phyloP scores from a whole-genome alignment of 2,113 vertebrate genomes.

The Sinosuthora webbiana region DNA sequence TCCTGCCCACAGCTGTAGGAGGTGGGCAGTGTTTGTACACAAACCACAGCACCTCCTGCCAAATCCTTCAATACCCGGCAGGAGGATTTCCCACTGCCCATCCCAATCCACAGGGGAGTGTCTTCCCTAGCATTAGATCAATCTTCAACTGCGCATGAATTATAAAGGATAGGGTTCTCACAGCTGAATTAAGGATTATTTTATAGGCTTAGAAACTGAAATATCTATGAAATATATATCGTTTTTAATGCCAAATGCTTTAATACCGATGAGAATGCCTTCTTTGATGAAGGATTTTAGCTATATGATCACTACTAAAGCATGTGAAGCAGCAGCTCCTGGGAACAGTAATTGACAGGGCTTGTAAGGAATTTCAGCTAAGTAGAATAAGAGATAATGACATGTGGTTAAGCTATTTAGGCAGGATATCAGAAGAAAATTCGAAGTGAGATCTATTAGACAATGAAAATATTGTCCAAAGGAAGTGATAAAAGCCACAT shows the following conservation, averaged over 20 bases:
- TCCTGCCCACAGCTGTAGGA: background rate
- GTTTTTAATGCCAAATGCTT: background rate
- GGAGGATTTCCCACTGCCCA: background rate
- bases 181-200: background rate
- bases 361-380: slow-evolving; percentile 21
- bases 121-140: background rate
- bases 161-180: background rate
- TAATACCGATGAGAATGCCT: background rate
- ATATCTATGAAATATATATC: background rate
- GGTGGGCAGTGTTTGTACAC: background rate
- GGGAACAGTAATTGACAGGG: slow-evolving; percentile 1
- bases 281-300: slow-evolving; percentile 19
- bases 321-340: slow-evolving; percentile 20
- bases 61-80: background rate
- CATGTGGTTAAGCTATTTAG: slow-evolving; percentile 33
- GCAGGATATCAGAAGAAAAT: slow-evolving; percentile 38
- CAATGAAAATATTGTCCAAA: slow-evolving; percentile 57
- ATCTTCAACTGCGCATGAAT: background rate
- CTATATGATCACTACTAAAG: background rate
- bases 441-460: slow-evolving; percentile 18
- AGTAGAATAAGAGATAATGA: slow-evolving; percentile 41
- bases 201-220: background rate
- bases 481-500: slow-evolving; percentile 49
- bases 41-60: background rate
- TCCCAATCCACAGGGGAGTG: background rate